Evolutionary conservation across 2,113 vertebrate genomes (phyloP).

Genomic region (Silurus asotus): DNA sequence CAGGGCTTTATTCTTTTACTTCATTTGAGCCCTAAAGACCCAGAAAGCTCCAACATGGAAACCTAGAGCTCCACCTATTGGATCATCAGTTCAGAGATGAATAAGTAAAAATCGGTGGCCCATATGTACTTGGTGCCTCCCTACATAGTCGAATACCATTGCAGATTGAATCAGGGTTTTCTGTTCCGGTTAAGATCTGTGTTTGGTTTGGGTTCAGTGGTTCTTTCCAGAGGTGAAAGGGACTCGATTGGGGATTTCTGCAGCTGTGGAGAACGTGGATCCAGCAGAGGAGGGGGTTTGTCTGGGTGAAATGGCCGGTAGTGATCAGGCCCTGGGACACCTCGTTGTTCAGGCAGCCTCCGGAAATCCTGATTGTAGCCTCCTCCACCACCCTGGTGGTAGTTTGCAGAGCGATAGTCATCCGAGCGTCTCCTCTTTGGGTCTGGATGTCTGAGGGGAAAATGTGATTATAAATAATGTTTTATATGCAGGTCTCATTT

Average conservation of each 20-base stretch:
- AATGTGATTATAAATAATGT: neutral
- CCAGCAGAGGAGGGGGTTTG: conserved; percentile 79
- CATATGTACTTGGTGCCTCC: conserved; percentile 52
- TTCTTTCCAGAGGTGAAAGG: conserved; percentile 87
- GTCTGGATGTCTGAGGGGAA: conserved; percentile 82
- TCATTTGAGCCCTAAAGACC: conserved; percentile 57
- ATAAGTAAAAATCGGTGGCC: conserved; percentile 39
- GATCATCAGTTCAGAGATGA: conserved; percentile 27
- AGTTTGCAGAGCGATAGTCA: conserved; percentile 88
- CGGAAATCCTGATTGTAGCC: conserved; percentile 88
- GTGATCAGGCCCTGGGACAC: conserved; percentile 82
- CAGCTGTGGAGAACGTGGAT: conserved; percentile 89
- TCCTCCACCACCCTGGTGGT: conserved; percentile 71
- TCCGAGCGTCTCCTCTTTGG: conserved; percentile 87
- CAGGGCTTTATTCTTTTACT: conserved; percentile 53
- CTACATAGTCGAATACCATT: conserved; percentile 3
- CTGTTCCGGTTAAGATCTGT: conserved; percentile 91
- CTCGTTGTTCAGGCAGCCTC: conserved; percentile 87
- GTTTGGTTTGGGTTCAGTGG: conserved; percentile 81
- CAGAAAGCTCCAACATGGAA: neutral
- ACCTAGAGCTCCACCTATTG: neutral
- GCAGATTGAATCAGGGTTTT: conserved; percentile 76
- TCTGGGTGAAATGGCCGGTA: conserved; percentile 89
- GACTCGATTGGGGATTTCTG: conserved; percentile 93
- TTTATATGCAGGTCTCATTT: neutral